Evolutionary conservation across 2,888 invertebrate species (phyloP), one percentile per base, ranked within the genome.

Genomic region (Orchesella flavescens): DNA sequence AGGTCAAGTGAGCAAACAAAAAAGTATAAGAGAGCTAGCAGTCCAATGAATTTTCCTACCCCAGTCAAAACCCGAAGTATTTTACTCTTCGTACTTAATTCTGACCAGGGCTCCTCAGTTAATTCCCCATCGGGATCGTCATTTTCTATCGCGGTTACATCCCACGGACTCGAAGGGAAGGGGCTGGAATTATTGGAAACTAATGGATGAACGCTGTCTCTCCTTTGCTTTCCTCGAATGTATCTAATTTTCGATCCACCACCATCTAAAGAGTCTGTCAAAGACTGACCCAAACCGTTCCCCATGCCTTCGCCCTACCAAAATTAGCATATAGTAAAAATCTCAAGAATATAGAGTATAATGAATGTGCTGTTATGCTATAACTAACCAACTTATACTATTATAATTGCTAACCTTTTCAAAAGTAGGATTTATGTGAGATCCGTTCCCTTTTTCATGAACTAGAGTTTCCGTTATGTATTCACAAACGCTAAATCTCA

Each of bases 1-100:
- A 90, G 89, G 85, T 90, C 90, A 81, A 91, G 86, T 44, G 90
- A 90, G 80, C 90, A 91, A 79, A 91, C 89, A 88, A 91, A 91
- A 57, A 90, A 86, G 88, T 91, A 91, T 4, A 91, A 89, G 34
- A 90, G 89, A 9, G 72, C 55, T 5, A 90, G 19, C 0, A 90
- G 86, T 0, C 85, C 86, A 2, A 88, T 10, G 0, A 59, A 77
- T 74, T 87, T 88, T 5, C 46, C 65, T 7, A 87, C 69, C 66
- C 89, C 89, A 5, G 89, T 85, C 0, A 82, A 23, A n/a, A 89
- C 87, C 24, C 89, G 87, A n/a, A 83, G 76, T 0, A 86, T 34
- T 79, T 89, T 90, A 34, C 87, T 88, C 9, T 69, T 83, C 4
- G 17, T 21, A 9, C 83, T 82, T 13, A 87, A 57, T 43, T 86